These are phyloP conservation scores for Melanotaenia boesemani DNA, from an alignment of 2,797 vertebrate species.

Conservation along the genomic window DNA sequence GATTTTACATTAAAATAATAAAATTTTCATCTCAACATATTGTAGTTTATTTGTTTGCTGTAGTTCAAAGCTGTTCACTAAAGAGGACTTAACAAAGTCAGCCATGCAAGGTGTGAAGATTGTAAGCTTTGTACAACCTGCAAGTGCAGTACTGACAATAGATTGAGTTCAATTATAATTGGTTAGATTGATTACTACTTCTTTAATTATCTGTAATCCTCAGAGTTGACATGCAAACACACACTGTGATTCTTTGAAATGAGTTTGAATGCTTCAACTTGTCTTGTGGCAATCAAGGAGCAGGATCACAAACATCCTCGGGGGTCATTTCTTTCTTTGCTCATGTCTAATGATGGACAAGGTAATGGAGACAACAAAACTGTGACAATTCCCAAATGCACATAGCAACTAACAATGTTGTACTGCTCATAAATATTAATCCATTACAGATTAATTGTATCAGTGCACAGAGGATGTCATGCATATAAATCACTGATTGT, in stretches of 20 bases:
- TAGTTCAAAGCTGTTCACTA: slow-evolving; percentile 4
- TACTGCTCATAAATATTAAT: neutral
- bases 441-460: neutral
- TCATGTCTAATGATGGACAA: slow-evolving; percentile 13
- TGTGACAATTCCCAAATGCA: neutral
- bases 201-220: slow-evolving; percentile 44
- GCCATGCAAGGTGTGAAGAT: slow-evolving; percentile 1
- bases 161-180: slow-evolving; percentile 27
- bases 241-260: slow-evolving; percentile 11
- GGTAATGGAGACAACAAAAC: neutral
- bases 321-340: slow-evolving; percentile 29
- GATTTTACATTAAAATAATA: neutral
- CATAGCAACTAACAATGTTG: neutral
- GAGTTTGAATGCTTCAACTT: slow-evolving; percentile 39
- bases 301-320: slow-evolving; percentile 34
- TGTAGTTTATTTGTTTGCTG: neutral
- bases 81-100: slow-evolving; percentile 7
- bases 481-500: neutral
- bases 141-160: slow-evolving; percentile 9
- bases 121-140: slow-evolving; percentile 7
- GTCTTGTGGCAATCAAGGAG: slow-evolving; percentile 37
- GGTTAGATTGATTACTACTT: slow-evolving; percentile 22
- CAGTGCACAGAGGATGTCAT: neutral
- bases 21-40: neutral
- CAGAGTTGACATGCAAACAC: neutral